phyloP scores from a whole-genome alignment of 2,888 invertebrate genomes.

The Slavum lentiscoides region DNA sequence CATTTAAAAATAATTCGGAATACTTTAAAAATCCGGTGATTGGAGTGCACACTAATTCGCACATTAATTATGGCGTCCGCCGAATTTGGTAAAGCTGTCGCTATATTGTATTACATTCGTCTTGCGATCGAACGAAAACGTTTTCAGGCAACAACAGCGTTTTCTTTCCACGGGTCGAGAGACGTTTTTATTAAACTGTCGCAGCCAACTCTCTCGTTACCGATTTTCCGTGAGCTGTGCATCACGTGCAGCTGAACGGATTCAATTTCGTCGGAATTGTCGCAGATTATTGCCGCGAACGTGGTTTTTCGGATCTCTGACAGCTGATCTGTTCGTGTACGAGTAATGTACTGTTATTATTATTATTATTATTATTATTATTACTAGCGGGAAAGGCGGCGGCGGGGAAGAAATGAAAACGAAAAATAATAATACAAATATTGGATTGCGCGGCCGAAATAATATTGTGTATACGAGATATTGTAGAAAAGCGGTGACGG shows the following conservation, averaged over 20 bases:
- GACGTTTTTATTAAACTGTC: slow-evolving; percentile 61
- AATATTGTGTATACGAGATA: too few relatives aligned
- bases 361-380: too few relatives aligned
- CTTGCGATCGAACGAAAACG: not conserved
- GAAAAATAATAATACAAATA: not conserved
- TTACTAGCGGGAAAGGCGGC: not conserved
- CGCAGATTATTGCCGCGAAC: slow-evolving; percentile 75
- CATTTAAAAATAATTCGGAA: too few relatives aligned
- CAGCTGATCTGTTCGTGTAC: slow-evolving; percentile 69
- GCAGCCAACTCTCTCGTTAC: slow-evolving; percentile 70
- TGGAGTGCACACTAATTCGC: too few relatives aligned
- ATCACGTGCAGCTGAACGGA: slow-evolving; percentile 71
- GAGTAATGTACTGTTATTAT: not conserved
- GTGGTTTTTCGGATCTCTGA: slow-evolving; percentile 77
- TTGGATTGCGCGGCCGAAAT: not conserved
- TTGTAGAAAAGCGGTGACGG: too few relatives aligned
- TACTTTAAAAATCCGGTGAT: too few relatives aligned
- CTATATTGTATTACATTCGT: too few relatives aligned
- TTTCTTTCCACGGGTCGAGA: slow-evolving; percentile 43
- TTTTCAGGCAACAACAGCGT: not conserved
- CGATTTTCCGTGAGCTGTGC: slow-evolving; percentile 63
- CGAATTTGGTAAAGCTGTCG: too few relatives aligned
- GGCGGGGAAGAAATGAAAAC: not conserved
- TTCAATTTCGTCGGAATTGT: slow-evolving; percentile 71
- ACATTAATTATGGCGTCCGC: too few relatives aligned